These are phyloP conservation scores for Zaprionus nigranus DNA, from an alignment of 1,140 invertebrate genomes.

Conservation along the genomic window DNA sequence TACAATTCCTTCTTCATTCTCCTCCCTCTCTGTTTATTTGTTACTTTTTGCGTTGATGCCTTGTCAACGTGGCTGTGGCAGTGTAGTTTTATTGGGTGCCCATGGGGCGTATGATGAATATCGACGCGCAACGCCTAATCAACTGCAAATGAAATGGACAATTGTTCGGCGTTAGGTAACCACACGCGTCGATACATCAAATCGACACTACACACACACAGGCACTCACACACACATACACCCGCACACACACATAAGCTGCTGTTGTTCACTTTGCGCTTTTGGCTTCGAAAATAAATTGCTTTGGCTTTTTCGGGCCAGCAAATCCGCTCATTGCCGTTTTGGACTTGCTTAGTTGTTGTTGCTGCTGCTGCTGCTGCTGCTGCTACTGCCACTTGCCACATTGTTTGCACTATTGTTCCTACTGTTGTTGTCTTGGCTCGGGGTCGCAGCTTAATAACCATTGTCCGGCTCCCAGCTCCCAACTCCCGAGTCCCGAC, in stretches of 20 bases:
- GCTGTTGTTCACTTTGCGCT: conserved; percentile 66
- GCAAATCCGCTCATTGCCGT: conserved; percentile 78
- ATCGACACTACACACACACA: conserved; percentile 65
- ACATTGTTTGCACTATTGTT: conserved; percentile 41
- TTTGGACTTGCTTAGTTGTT: conserved; percentile 49
- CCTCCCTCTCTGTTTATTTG: neutral
- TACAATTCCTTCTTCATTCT: neutral
- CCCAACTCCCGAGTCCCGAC: conserved; percentile 38
- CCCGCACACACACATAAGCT: conserved; percentile 28
- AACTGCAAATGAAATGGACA: conserved; percentile 82
- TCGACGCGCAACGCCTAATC: conserved; percentile 66
- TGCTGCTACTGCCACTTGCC: conserved; percentile 17
- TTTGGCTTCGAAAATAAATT: conserved; percentile 75
- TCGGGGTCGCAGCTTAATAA: conserved; percentile 10
- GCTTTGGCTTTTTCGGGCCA: conserved; percentile 72
- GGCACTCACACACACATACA: conserved; percentile 18
- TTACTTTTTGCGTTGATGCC: conserved; percentile 4
- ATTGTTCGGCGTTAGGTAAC: conserved; percentile 68
- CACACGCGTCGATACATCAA: conserved; percentile 78
- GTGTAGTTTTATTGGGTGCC: conserved; percentile 34
- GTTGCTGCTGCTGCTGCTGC: conserved; percentile 19
- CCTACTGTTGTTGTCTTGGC: conserved; percentile 25
- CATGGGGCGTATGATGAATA: conserved; percentile 75
- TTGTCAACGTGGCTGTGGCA: conserved; percentile 3
- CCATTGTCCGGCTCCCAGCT: conserved; percentile 45